Conservation (phyloP, 2,888 invertebrate species). For the Conus canariensis region DNA sequence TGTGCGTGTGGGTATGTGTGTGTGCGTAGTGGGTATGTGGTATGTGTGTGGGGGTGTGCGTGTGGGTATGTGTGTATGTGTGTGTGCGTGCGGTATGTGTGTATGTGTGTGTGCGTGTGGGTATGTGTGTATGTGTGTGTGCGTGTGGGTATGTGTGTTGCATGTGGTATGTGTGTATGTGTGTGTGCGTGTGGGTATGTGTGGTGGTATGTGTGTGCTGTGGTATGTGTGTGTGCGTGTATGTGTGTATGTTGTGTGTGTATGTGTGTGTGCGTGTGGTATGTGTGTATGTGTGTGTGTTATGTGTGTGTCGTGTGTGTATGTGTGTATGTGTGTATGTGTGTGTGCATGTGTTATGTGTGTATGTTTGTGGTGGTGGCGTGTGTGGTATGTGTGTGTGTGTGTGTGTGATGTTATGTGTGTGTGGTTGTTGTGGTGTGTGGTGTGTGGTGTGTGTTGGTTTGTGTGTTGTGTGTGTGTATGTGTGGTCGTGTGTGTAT, state of each 20-base stretch:
- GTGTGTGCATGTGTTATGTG: no score
- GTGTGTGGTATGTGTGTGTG: not conserved
- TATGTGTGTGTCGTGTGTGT: not conserved
- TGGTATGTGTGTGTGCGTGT: not conserved
- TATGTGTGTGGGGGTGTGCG: not conserved
- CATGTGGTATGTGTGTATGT: no score
- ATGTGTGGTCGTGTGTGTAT: not conserved
- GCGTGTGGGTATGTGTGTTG: no score
- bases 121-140: not conserved
- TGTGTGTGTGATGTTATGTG: no score
- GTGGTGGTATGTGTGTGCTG: not conserved
- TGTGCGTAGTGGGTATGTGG: no score
- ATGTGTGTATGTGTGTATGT: no score
- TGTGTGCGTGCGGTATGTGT: not conserved
- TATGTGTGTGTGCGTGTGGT: conserved; percentile 12
- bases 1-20: not conserved
- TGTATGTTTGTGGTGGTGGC: no score
- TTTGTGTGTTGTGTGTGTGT: not conserved
- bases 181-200: not conserved
- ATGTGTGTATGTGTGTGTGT: conserved; percentile 19
- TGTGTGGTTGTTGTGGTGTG: no score
- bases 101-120: not conserved
- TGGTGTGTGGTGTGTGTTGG: no score
- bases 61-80: not conserved
- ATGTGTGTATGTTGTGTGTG: not conserved